Evolutionary conservation across 2,113 vertebrate species (phyloP).

Genomic region (Pandion haliaetus): DNA sequence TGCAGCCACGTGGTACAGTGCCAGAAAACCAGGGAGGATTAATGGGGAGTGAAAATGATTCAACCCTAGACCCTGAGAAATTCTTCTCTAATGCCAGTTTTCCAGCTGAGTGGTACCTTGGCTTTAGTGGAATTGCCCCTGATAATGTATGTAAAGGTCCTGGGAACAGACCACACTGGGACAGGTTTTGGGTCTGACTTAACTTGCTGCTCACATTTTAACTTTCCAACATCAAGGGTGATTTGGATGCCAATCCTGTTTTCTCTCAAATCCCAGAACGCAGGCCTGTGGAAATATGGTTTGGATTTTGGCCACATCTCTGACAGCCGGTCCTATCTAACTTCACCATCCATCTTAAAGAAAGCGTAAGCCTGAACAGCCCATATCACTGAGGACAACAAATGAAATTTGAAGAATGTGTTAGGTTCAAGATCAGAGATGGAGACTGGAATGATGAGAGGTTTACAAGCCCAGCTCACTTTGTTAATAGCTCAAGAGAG

Average conservation of each 20-base stretch:
- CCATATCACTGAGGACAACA: background rate
- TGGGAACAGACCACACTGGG: background rate
- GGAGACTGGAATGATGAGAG: background rate
- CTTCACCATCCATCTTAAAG: background rate
- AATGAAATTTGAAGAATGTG: background rate
- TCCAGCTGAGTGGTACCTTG: background rate
- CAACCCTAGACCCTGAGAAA: background rate
- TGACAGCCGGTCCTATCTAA: background rate
- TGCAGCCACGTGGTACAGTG: background rate
- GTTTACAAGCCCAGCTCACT: background rate
- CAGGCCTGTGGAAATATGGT: background rate
- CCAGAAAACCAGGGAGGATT: background rate
- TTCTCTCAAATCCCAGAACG: background rate
- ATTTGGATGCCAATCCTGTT: background rate
- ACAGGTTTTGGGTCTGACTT: background rate
- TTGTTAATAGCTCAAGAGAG: constrained; percentile 7
- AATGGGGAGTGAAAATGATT: constrained; percentile 14
- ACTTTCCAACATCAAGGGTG: background rate
- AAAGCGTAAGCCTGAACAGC: background rate
- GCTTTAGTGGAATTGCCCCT: background rate
- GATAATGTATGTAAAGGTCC: background rate
- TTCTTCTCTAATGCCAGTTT: constrained; percentile 1
- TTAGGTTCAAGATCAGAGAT: background rate
- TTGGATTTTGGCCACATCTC: background rate
- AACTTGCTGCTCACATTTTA: background rate